phyloP scores from a whole-genome alignment of 2,797 vertebrate species.

The Pipistrellus pygmaeus region DNA sequence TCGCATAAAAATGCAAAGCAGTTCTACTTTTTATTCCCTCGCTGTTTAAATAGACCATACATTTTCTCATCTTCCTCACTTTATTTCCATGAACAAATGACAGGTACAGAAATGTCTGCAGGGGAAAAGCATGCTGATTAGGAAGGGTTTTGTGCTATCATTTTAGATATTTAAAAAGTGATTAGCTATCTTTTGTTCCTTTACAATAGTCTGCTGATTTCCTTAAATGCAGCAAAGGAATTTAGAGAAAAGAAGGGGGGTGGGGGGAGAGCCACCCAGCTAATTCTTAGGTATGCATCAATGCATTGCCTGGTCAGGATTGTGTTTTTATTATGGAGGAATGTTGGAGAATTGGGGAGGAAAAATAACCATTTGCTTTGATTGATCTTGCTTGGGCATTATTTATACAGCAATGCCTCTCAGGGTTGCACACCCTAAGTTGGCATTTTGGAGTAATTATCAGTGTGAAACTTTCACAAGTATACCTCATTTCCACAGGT shows the following conservation, averaged over 20 bases:
- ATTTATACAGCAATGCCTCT: not conserved
- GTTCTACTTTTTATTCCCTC: slow-evolving; percentile 18
- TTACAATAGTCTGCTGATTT: slow-evolving; percentile 63
- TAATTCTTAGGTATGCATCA: not conserved
- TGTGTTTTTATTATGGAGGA: slow-evolving; percentile 18
- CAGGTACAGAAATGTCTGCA: slow-evolving; percentile 60
- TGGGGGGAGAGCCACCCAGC: not conserved
- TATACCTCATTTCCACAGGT: slow-evolving; percentile 77
- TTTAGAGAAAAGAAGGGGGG: not conserved
- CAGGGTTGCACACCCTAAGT: slow-evolving; percentile 61
- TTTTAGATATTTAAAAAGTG: slow-evolving; percentile 9
- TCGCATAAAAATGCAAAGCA: slow-evolving; percentile 27
- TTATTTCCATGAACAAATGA: slow-evolving; percentile 58
- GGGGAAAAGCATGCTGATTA: slow-evolving; percentile 38
- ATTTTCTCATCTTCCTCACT: slow-evolving; percentile 45
- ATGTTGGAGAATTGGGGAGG: not conserved
- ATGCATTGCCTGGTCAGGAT: not conserved
- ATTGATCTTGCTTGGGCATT: not conserved
- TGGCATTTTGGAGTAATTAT: slow-evolving; percentile 79
- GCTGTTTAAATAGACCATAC: slow-evolving; percentile 17
- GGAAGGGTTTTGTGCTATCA: not conserved
- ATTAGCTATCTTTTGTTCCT: slow-evolving; percentile 69
- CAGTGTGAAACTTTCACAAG: slow-evolving; percentile 72
- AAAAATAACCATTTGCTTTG: not conserved
- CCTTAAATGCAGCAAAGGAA: slow-evolving; percentile 40